Conservation (phyloP, 2,797 vertebrate species). For the Eleutherodactylus coqui region DNA sequence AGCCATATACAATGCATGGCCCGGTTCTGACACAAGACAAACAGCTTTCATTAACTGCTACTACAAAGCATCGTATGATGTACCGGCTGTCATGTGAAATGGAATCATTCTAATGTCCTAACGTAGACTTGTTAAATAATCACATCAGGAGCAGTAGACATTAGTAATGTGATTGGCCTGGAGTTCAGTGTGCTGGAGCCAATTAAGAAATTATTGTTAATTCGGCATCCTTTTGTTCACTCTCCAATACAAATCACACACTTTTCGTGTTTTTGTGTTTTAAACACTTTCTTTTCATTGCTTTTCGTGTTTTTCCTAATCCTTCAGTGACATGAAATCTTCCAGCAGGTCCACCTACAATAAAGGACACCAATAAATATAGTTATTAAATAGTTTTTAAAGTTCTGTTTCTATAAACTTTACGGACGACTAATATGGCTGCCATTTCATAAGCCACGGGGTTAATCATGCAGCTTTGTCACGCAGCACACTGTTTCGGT, state of each 20-base stretch:
- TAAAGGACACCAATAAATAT: too few species aligned
- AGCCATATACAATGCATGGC: too few species aligned
- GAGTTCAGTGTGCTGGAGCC: not conserved
- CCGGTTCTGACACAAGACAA: not conserved
- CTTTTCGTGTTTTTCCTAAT: too few species aligned
- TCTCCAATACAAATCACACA: not conserved
- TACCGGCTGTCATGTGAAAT: not conserved
- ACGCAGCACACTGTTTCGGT: too few species aligned
- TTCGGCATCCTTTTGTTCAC: too few species aligned
- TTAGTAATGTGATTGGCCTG: constrained; percentile 32
- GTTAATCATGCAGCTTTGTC: not conserved
- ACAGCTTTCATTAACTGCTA: not conserved
- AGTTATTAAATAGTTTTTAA: too few species aligned
- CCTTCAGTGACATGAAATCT: too few species aligned
- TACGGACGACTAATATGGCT: not conserved
- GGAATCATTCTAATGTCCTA: not conserved
- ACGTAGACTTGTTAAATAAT: constrained; percentile 4
- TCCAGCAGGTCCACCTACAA: too few species aligned
- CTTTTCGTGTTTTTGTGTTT: not conserved
- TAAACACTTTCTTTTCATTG: too few species aligned
- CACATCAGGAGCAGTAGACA: not conserved
- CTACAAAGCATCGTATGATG: not conserved
- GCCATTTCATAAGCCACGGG: not conserved
- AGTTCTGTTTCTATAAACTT: not conserved
- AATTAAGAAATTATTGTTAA: not conserved